Base-by-base conservation (phyloP, 2,797 vertebrate genomes). In the Enteromius unitaeniatus region DNA sequence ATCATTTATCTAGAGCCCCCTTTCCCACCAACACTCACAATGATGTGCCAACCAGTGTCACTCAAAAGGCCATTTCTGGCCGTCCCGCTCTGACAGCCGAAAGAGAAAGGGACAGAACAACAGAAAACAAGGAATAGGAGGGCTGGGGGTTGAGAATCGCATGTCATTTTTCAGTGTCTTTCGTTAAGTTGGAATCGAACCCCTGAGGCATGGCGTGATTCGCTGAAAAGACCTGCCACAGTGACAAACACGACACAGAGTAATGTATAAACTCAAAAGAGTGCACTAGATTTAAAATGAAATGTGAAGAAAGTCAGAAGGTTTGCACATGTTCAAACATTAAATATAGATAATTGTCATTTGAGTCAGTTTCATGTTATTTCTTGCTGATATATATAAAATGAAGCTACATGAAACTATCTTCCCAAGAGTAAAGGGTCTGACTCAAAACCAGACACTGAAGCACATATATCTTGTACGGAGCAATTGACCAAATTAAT, bases 41-140 rank as follows among this genome's bases (percentile, higher is more conserved):
- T 91, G 87, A 87, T 89, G 91, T 73, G 89, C 89, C 91, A 89
- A 90, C 85, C 91, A 67, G 81, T 92, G 92, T 93, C 93, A 93
- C 91, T 95, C 92, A 94, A 92, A 95, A 93, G 92, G 91, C 91
- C 93, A 92, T 94, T 93, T 93, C 89, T 94, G 92, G 91, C 91
- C 90, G 91, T 89, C 87, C 89, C 87, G 84, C 81, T 87, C 49
- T 74, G 83, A 80, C 67, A 84, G 76, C 42, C 15, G 8, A 81
- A 49, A 15, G 78, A 69, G 28, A 81, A 79, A 28, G 17, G 77
- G 68, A 74, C 42, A 49, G n/a, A 74, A 79, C 45, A 65, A 49
- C 42, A 72, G 15, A 55, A 75, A 85, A 62, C 45, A 68, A 79
- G 42, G 45, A 37, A 79, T 14, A n/a, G 31, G 83, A 88, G 89